Conservation (phyloP, 2,113 vertebrate genomes). For the Desmodus rotundus region DNA sequence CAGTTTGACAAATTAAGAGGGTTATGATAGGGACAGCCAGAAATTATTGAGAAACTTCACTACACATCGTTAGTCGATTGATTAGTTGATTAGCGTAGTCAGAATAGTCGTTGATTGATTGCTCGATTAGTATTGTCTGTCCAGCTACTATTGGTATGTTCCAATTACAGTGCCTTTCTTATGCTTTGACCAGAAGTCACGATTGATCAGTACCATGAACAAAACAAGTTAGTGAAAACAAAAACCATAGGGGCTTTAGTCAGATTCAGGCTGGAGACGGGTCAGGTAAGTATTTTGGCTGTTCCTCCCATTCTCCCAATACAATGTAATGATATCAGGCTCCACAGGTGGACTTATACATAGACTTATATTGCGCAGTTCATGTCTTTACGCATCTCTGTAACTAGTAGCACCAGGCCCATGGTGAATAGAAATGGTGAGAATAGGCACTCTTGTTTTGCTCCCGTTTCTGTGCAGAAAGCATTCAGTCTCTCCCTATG, state of each 20-base stretch:
- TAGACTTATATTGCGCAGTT: neutral
- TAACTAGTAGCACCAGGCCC: neutral
- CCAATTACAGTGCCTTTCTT: neutral
- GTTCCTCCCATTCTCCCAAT: neutral
- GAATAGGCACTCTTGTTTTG: neutral
- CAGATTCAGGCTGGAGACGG: neutral
- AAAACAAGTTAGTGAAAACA: neutral
- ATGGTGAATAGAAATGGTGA: neutral
- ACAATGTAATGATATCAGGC: neutral
- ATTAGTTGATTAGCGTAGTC: neutral
- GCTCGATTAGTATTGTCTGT: neutral
- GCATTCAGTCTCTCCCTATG: neutral
- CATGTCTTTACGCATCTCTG: neutral
- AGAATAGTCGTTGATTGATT: neutral
- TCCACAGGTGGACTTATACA: neutral
- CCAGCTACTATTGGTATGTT: neutral
- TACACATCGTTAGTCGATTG: neutral
- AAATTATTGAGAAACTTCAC: neutral
- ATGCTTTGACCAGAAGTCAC: neutral
- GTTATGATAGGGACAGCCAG: neutral
- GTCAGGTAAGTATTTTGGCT: neutral
- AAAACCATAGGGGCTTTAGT: neutral
- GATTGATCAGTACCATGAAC: neutral
- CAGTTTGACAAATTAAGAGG: neutral
- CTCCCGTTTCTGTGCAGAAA: neutral